Base-by-base conservation (phyloP, 2,888 invertebrate genomes). In the Clivina fossor region DNA sequence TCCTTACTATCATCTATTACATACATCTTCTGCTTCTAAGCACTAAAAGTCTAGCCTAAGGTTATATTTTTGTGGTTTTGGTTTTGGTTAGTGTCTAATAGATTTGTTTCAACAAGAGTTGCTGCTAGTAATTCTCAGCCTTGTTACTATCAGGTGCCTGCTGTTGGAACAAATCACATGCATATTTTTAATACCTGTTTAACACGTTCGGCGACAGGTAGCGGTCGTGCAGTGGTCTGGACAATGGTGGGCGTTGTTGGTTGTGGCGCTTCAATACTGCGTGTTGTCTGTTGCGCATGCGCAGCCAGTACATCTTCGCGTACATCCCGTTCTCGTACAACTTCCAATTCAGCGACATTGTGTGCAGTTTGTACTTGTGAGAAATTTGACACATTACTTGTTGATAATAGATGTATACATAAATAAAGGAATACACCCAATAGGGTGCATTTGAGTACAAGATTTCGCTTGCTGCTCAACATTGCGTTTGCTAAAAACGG, bases 361-460 rank as follows among this genome's bases (percentile, higher is more conserved):
- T 22, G 40, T 30, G n/a, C 30, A 30, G 30, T 11, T 30, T 30
- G 30, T n/a, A n/a, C 53, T 8, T 26, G 43, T 7, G 63, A 51
- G 55, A 63, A 58, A 41, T 62, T 65, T 11, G 60, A 54, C 7
- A 61, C 62, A 51, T 60, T 60, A 44, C 51, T 59, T 46, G 55
- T 30, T 28, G 47, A 48, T 30, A 48, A 46, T 15, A 59, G 38
- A 46, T 59, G 59, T 24, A 57, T 54, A 19, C 53, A 56, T 13
- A 59, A 20, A 30, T 59, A 59, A 11, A 59, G 19, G 22, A 59
- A 16, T 49, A 59, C 33, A 37, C 53, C 56, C 8, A 46, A 32
- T 30, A 41, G 13, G 20, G 37, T 46, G 37, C 56, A 59, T 44
- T 54, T 53, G n/a, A 56, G 32, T 48, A 59, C 37, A 24, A 54